Conservation (phyloP, 2,113 vertebrate species). For the Otocyon megalotis region DNA sequence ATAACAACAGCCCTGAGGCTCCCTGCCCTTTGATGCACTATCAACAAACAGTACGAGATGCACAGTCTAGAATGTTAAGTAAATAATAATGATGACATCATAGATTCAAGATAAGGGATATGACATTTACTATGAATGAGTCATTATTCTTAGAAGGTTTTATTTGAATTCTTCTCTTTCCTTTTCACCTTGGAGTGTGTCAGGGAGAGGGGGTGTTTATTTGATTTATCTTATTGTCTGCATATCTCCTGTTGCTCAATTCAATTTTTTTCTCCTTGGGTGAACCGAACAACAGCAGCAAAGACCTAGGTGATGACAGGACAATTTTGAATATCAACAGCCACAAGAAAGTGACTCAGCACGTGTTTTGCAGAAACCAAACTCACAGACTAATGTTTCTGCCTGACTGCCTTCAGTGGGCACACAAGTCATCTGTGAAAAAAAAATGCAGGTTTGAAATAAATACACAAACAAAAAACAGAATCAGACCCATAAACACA, state of each 20-base stretch:
- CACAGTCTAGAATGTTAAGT: background rate
- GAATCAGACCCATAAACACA: background rate
- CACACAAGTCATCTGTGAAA: background rate
- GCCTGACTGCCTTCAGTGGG: background rate
- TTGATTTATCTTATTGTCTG: slow-evolving; percentile 14
- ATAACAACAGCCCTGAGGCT: background rate
- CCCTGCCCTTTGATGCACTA: background rate
- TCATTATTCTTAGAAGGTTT: slow-evolving; percentile 53
- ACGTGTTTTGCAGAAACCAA: slow-evolving; percentile 20
- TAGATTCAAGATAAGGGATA: background rate
- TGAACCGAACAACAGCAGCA: slow-evolving; percentile 22
- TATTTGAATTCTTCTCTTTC: slow-evolving; percentile 53
- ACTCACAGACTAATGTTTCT: background rate
- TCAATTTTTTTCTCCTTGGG: slow-evolving; percentile 60
- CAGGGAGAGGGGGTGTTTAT: background rate
- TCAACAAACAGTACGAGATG: background rate
- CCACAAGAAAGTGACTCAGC: background rate
- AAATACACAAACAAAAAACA: background rate
- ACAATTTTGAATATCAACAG: background rate
- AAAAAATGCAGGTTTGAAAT: background rate
- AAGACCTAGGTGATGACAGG: background rate
- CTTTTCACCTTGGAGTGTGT: background rate
- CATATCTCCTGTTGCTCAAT: slow-evolving; percentile 33
- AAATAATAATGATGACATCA: background rate
- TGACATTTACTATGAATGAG: slow-evolving; percentile 53